A percentile compares a stretch with the other conserved stretches of the same genome.
These are phyloP conservation scores for Zapornia atra DNA, from an alignment of 2,113 vertebrate genomes.

Conservation along the genomic window DNA sequence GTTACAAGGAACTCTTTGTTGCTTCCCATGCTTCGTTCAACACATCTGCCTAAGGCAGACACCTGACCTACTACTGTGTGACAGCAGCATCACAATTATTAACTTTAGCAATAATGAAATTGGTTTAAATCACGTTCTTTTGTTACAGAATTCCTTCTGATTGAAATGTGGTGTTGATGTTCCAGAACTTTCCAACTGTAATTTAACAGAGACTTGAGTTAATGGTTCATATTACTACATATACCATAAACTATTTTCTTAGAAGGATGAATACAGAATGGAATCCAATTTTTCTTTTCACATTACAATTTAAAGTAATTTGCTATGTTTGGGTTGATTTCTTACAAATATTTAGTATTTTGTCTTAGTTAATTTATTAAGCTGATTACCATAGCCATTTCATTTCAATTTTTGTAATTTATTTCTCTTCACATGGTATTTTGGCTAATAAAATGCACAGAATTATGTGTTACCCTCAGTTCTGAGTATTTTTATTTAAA, in stretches of 20 bases:
- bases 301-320: background rate
- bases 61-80: background rate
- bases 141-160: background rate
- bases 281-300: background rate
- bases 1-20: background rate
- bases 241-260: background rate
- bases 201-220: background rate
- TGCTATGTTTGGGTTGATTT: background rate
- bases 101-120: background rate
- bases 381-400: background rate
- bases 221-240: background rate
- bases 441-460: slow-evolving; percentile 20
- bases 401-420: slow-evolving; percentile 28
- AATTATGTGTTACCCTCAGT: background rate
- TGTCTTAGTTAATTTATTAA: background rate
- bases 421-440: background rate
- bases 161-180: background rate
- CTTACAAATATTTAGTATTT: background rate
- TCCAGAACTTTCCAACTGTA: background rate
- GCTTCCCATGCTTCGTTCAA: background rate
- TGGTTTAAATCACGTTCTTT: background rate
- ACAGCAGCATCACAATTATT: background rate
- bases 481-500: slow-evolving; percentile 6
- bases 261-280: background rate
- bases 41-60: background rate